Evolutionary conservation across 2,113 vertebrate genomes (phyloP).

Genomic region (Protobothrops flavoviridis): DNA sequence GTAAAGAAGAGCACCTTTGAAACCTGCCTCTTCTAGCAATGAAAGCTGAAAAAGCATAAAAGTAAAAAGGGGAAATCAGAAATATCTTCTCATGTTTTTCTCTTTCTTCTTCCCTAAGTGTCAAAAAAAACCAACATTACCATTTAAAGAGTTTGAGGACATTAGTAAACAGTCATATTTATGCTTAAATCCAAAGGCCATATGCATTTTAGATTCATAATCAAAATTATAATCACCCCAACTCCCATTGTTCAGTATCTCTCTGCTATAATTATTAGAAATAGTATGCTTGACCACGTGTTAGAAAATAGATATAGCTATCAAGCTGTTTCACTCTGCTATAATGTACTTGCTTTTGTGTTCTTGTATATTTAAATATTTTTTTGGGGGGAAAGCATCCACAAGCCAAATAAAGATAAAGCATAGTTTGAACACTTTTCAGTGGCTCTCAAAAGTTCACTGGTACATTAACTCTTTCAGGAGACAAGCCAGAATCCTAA

Average conservation of each 20-base stretch:
- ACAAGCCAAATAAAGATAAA: background rate
- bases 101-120: background rate
- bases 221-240: background rate
- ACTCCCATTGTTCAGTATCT: background rate
- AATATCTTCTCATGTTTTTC: background rate
- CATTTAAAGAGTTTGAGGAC: background rate
- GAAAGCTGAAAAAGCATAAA: conserved; percentile 76
- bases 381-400: background rate
- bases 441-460: background rate
- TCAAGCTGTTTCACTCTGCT: background rate
- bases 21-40: conserved; percentile 82
- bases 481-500: background rate
- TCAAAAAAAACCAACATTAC: background rate
- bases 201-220: background rate
- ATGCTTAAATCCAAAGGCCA: background rate
- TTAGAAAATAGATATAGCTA: background rate
- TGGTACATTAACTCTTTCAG: background rate
- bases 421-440: background rate
- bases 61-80: background rate
- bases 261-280: background rate
- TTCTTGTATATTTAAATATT: too few species aligned
- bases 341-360: background rate
- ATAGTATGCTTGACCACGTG: background rate
- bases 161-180: background rate
- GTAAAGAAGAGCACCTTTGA: conserved; percentile 86